Percentiles rank a stretch among this genome's conserved stretches.
These are phyloP conservation scores for Nemapogon koenigi DNA, from an alignment of 2,888 invertebrate species.

Conservation along the genomic window DNA sequence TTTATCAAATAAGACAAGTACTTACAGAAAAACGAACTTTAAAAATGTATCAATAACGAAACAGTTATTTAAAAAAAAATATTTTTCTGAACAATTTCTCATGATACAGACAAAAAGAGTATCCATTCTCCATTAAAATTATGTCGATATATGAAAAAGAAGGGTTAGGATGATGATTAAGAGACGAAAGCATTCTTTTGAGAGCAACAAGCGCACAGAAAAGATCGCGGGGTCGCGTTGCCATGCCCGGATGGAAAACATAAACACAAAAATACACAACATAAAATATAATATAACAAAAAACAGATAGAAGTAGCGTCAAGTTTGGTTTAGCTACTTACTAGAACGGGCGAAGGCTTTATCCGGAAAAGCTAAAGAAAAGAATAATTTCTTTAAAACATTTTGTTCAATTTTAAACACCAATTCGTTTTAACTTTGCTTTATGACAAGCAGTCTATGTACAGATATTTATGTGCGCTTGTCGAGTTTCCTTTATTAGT, in stretches of 20 bases:
- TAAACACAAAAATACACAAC: conserved; percentile 27
- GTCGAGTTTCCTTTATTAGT: conserved; percentile 37
- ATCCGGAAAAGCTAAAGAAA: conserved; percentile 95
- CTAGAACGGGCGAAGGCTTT: conserved; percentile 97
- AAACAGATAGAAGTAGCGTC: conserved; percentile 39
- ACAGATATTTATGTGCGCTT: conserved; percentile 53
- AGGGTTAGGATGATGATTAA: no score
- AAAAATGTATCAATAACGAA: no score
- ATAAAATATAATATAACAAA: conserved; percentile 9
- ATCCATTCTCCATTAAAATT: no score
- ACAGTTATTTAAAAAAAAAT: no score
- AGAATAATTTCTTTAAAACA: conserved; percentile 41
- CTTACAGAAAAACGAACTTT: no score
- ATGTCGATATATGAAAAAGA: no score
- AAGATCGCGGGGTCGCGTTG: conserved; percentile 46
- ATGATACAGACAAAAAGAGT: no score
- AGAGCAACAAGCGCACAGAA: conserved; percentile 65
- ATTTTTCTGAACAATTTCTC: no score
- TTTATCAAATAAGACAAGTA: no score
- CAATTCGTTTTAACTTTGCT: conserved; percentile 36
- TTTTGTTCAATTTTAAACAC: conserved; percentile 27
- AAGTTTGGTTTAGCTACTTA: conserved; percentile 73
- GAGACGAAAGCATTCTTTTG: conserved; percentile 24
- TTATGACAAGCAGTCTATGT: conserved; percentile 37
- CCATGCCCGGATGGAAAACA: conserved; percentile 45